phyloP scores from a whole-genome alignment of 2,888 invertebrate species.

The Lottia scabra region DNA sequence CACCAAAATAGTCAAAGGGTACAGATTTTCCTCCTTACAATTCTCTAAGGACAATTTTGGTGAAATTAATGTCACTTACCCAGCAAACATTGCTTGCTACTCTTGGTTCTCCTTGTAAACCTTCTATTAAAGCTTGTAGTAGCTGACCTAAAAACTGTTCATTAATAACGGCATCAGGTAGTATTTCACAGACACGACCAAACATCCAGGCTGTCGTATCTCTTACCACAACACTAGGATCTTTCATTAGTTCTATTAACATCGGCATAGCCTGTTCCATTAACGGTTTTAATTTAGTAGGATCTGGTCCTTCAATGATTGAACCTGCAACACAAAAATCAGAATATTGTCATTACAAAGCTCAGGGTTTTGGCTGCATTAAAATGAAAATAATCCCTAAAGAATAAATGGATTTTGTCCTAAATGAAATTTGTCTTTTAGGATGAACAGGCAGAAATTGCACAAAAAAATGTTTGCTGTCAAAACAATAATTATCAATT shows the following conservation, averaged over 20 bases:
- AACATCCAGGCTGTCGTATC: constrained; percentile 99
- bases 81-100: constrained; percentile 99
- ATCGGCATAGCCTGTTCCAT: constrained; percentile 98
- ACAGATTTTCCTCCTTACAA: too few species aligned
- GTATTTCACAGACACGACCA: constrained; percentile 96
- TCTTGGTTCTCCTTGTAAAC: constrained; percentile 89
- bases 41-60: too few species aligned
- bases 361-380: too few species aligned
- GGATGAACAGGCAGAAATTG: too few species aligned
- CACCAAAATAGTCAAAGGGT: too few species aligned
- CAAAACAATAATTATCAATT: too few species aligned
- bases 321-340: constrained; percentile 71
- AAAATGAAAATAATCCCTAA: too few species aligned
- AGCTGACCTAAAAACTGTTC: constrained; percentile 82
- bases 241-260: constrained; percentile 94
- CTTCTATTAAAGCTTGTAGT: constrained; percentile 73
- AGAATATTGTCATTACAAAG: not conserved
- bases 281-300: constrained; percentile 86
- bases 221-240: constrained; percentile 91
- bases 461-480: too few species aligned
- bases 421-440: too few species aligned
- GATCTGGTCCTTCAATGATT: constrained; percentile 91
- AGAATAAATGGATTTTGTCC: too few species aligned
- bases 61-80: constrained; percentile 75
- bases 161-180: constrained; percentile 93